Evolutionary conservation across 2,113 vertebrate species (phyloP), one percentile per base, ranked within the genome.

Genomic region (Glaucidium brasilianum): DNA sequence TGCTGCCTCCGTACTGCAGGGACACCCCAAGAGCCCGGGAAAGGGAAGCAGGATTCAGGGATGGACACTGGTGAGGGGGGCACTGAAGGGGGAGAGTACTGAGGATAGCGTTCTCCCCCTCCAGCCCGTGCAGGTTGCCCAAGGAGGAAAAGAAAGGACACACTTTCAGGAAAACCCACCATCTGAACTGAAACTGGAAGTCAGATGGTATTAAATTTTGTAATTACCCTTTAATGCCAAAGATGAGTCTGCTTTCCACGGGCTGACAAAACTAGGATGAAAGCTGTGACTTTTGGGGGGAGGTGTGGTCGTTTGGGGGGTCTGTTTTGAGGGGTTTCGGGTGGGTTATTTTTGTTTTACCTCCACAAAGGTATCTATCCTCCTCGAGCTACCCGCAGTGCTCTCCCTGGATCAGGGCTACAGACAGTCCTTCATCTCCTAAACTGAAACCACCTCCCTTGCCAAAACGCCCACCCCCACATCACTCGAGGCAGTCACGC

Each of bases 51-150:
- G 50, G 29, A 75, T 34, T n/a, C 30, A 12, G 60, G n/a, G 71
- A 25, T n/a, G 3, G 1, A 50, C 27, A 39, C 21, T 2, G 8
- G 49, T 6, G 59, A 26, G 27, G 2, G 0, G 34, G 39, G 22
- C 29, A 11, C n/a, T 2, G 15, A 47, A 18, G 59, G 71, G 41
- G 39, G 34, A 22, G 9, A 12, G 27, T 4, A 6, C 18, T 2
- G 11, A 4, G 9, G 66, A 23, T 4, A 10, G 27, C 12, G 49
- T 14, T 32, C 13, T 9, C 49, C 69, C 34, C 34, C 59, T n/a
- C 45, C 45, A 21, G 52, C 50, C 47, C 15, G 0, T 5, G 23
- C 19, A 12, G 29, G 37, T 7, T 37, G 39, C 55, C 68, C 68
- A 32, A 20, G 39, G 34, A 63, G 47, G 45, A 41, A 41, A 83